A percentile compares a stretch with the other conserved stretches of the same genome.
These are phyloP conservation scores for Heliconius erato DNA, from an alignment of 2,888 invertebrate genomes.

Conservation along the genomic window DNA sequence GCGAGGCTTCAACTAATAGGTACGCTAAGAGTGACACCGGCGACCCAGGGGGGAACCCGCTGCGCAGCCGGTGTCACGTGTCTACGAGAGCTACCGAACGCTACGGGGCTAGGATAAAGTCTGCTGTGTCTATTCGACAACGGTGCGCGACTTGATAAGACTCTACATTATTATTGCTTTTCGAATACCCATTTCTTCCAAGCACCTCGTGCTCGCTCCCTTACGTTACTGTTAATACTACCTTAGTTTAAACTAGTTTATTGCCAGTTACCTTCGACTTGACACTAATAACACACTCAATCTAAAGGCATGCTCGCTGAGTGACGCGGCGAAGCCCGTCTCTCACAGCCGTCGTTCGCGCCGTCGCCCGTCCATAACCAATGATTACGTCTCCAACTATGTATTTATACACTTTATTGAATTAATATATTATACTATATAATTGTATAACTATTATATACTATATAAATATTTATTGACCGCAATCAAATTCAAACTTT, in stretches of 20 bases:
- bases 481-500: neutral
- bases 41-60: conserved; percentile 51
- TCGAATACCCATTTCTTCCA: conserved; percentile 85
- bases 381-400: conserved; percentile 34
- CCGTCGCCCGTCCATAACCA: conserved; percentile 60
- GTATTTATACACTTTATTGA: neutral
- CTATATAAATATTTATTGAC: neutral
- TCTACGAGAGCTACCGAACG: conserved; percentile 64
- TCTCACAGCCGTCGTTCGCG: conserved; percentile 62
- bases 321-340: conserved; percentile 65
- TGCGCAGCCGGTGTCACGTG: conserved; percentile 50
- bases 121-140: conserved; percentile 76
- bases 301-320: conserved; percentile 78
- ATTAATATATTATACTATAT: conserved; percentile 9
- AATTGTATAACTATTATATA: conserved; percentile 9
- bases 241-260: conserved; percentile 78
- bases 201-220: conserved; percentile 81
- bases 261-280: conserved; percentile 81
- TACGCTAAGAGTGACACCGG: conserved; percentile 59
- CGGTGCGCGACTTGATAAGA: conserved; percentile 79
- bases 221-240: conserved; percentile 71
- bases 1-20: conserved; percentile 73
- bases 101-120: conserved; percentile 67
- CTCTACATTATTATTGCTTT: conserved; percentile 86
- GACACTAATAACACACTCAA: conserved; percentile 74